Evolutionary conservation across 2,113 vertebrate genomes (phyloP).

Genomic region (Amphilophus citrinellus): DNA sequence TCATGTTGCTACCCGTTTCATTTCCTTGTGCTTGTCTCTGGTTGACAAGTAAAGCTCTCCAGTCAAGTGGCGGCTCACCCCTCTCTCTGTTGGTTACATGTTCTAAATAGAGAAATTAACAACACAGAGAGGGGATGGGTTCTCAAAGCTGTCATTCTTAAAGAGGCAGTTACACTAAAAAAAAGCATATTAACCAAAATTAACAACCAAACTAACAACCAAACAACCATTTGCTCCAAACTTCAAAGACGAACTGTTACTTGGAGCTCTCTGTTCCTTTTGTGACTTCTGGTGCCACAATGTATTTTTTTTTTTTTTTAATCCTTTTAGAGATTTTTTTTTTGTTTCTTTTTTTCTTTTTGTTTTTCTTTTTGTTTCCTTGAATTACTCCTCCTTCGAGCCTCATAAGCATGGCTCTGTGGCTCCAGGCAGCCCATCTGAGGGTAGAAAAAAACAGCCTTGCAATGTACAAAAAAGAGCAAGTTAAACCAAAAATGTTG

Average conservation of each 20-base stretch:
- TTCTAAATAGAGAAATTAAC: constrained; percentile 75
- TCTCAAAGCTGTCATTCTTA: constrained; percentile 81
- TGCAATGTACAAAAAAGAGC: constrained; percentile 99
- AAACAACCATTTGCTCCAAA: constrained; percentile 85
- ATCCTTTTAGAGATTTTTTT: constrained; percentile 69
- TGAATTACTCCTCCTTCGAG: constrained; percentile 85
- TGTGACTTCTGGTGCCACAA: constrained; percentile 88
- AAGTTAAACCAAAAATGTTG: constrained; percentile 99
- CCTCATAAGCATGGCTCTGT: constrained; percentile 86
- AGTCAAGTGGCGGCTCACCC: constrained; percentile 72
- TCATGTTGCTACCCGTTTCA: constrained; percentile 80
- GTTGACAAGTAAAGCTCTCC: constrained; percentile 76
- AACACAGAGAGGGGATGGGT: constrained; percentile 74
- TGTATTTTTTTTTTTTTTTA: constrained; percentile 71
- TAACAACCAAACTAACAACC: constrained; percentile 87
- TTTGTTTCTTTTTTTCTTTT: constrained; percentile 21
- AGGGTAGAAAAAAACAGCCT: constrained; percentile 96
- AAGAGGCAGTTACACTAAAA: constrained; percentile 82
- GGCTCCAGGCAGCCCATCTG: constrained; percentile 87
- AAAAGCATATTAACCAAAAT: constrained; percentile 88
- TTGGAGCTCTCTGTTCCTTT: constrained; percentile 85
- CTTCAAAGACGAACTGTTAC: constrained; percentile 86
- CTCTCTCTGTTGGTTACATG: constrained; percentile 76
- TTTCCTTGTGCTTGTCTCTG: constrained; percentile 78
- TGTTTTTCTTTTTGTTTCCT: constrained; percentile 76